Percentiles rank a stretch among this genome's conserved stretches.
These are phyloP conservation scores for Symphodus melops DNA, from an alignment of 2,113 vertebrate species.

Conservation along the genomic window DNA sequence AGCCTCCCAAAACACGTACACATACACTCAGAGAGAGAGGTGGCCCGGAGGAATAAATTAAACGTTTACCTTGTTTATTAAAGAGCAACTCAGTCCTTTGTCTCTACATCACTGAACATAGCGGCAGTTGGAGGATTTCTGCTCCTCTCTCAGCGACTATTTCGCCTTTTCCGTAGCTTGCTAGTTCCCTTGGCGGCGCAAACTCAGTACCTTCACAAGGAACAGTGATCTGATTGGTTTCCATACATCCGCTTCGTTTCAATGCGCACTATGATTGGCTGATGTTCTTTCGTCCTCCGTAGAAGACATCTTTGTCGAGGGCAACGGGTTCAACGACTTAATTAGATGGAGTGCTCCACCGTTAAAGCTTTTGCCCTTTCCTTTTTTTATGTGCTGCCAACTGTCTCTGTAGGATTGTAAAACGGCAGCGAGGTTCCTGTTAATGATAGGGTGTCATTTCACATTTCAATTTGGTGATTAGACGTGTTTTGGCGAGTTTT, in stretches of 20 bases:
- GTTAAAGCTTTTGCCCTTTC: constrained; percentile 65
- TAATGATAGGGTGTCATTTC: constrained; percentile 65
- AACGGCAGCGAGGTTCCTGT: constrained; percentile 45
- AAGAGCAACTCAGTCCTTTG: constrained; percentile 31
- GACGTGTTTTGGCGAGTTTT: constrained; percentile 63
- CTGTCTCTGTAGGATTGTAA: constrained; percentile 71
- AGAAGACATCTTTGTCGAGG: constrained; percentile 75
- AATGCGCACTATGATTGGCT: constrained; percentile 63
- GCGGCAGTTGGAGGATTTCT: constrained; percentile 43
- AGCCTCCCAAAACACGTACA: background rate
- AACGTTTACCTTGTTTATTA: constrained; percentile 57
- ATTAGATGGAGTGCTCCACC: constrained; percentile 78
- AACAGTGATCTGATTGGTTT: constrained; percentile 57
- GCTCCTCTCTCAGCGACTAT: constrained; percentile 50
- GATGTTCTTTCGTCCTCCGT: background rate
- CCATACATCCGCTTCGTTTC: background rate
- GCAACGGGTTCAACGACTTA: constrained; percentile 73
- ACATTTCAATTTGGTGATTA: constrained; percentile 77
- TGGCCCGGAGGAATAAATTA: background rate
- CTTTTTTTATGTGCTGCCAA: constrained; percentile 55
- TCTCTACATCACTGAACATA: constrained; percentile 70
- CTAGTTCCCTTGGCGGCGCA: constrained; percentile 16
- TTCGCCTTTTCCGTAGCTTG: constrained; percentile 20
- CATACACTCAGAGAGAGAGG: background rate
- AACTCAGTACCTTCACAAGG: constrained; percentile 52